Conservation (phyloP, 2,113 vertebrate genomes). For the Nestor notabilis region DNA sequence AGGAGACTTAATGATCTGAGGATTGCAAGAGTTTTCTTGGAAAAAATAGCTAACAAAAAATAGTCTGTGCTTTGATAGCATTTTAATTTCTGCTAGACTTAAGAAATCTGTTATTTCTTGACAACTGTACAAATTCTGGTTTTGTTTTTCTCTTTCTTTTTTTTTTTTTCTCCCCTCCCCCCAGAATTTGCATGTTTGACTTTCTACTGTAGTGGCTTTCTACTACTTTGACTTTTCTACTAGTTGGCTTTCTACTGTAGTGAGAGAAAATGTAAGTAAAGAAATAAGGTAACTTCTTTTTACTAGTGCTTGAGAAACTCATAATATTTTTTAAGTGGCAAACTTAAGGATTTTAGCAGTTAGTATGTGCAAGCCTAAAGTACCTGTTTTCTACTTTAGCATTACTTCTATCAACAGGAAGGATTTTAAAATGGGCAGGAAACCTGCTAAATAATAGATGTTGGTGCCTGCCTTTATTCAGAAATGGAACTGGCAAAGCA, state of each 20-base stretch:
- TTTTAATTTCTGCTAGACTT: not conserved
- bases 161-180: too few species aligned
- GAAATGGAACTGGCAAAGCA: conserved; percentile 18
- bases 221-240: too few species aligned
- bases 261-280: conserved; percentile 62
- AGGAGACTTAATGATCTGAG: not conserved
- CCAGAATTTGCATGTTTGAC: conserved; percentile 70
- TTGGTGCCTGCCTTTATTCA: conserved; percentile 34
- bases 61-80: not conserved
- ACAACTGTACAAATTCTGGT: not conserved
- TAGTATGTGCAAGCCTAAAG: not conserved
- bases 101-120: not conserved
- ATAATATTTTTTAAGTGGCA: not conserved
- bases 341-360: not conserved
- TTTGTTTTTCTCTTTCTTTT: not conserved
- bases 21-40: not conserved
- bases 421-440: conserved; percentile 47
- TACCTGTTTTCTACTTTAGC: not conserved
- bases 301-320: not conserved
- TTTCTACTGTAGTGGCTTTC: conserved; percentile 66
- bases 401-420: conserved; percentile 33
- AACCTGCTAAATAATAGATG: conserved; percentile 62
- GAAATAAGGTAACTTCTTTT: not conserved
- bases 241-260: conserved; percentile 65
- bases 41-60: not conserved